These are phyloP conservation scores for Drosophila willistoni DNA, from an alignment of 1,140 invertebrate species.

Conservation along the genomic window DNA sequence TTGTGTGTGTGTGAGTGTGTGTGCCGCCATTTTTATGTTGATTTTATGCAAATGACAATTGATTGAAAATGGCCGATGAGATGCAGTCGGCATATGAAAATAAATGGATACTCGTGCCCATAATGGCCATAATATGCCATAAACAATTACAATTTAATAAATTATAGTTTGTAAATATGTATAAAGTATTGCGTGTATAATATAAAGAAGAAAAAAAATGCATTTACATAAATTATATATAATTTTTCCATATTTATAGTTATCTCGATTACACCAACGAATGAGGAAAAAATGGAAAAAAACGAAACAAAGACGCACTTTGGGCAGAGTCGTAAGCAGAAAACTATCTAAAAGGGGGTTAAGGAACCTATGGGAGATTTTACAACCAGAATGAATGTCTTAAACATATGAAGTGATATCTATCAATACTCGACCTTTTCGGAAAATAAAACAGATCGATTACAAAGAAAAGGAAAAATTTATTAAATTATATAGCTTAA, in stretches of 20 bases:
- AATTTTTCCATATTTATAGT: slow-evolving; percentile 46
- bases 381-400: too few species aligned
- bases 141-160: slow-evolving; percentile 68
- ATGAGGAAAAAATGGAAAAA: slow-evolving; percentile 25
- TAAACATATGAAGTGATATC: too few species aligned
- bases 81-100: slow-evolving; percentile 58
- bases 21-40: slow-evolving; percentile 62
- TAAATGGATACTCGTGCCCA: slow-evolving; percentile 47
- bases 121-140: slow-evolving; percentile 69
- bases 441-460: too few species aligned
- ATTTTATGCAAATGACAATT: slow-evolving; percentile 77
- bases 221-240: slow-evolving; percentile 15
- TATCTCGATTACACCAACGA: slow-evolving; percentile 34
- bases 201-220: slow-evolving; percentile 1
- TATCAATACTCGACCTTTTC: too few species aligned
- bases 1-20: slow-evolving; percentile 21
- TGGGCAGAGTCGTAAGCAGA: not conserved
- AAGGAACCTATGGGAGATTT: too few species aligned
- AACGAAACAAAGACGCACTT: not conserved
- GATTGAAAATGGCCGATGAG: slow-evolving; percentile 55
- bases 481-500: too few species aligned
- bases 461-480: too few species aligned
- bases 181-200: slow-evolving; percentile 6
- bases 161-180: slow-evolving; percentile 54
- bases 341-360: not conserved